Percentiles rank a stretch among this genome's conserved stretches.
These are phyloP conservation scores for Sinosuthora webbiana DNA, from an alignment of 2,113 vertebrate genomes.

Conservation along the genomic window DNA sequence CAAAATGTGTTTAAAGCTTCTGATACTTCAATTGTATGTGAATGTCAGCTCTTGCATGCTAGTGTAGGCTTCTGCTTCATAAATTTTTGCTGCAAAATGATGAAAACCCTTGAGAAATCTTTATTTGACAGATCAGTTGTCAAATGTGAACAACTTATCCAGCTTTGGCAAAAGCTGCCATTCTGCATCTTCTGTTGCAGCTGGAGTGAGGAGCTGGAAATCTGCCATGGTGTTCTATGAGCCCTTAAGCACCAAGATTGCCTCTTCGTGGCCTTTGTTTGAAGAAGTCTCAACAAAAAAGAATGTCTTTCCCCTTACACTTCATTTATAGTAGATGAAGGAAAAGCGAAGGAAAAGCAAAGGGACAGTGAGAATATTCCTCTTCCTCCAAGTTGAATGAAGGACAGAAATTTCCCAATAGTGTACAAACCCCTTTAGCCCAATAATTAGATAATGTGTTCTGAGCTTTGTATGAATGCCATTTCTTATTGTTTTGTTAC, in stretches of 20 bases:
- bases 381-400: neutral
- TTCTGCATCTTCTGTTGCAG: neutral
- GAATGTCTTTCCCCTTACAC: neutral
- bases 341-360: neutral
- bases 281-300: neutral
- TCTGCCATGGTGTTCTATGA: neutral
- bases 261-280: neutral
- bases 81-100: neutral
- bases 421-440: neutral
- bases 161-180: neutral
- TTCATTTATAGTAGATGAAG: neutral
- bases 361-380: neutral
- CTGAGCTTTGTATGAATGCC: neutral
- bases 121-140: neutral
- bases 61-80: neutral
- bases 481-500: neutral
- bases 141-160: neutral
- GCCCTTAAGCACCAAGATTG: neutral
- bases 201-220: neutral
- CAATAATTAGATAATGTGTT: neutral
- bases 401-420: neutral
- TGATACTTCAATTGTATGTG: neutral
- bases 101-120: neutral
- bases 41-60: neutral
- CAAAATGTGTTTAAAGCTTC: neutral